Base-by-base conservation (phyloP, 30 jellyfish, hydroid and myxozoan species). In the Hydractinia echinata region DNA sequence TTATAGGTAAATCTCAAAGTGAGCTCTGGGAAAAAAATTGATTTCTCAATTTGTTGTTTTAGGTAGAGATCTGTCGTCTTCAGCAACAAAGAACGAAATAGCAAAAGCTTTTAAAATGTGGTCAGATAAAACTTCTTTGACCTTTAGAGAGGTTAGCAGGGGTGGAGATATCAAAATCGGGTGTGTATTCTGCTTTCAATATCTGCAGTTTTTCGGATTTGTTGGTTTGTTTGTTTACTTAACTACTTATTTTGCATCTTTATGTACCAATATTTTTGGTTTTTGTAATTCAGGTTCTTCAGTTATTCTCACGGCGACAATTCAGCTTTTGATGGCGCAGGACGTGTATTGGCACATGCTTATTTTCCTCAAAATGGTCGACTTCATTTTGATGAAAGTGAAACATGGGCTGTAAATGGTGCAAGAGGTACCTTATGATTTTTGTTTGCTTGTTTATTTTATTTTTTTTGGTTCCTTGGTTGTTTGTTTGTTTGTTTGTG, bases 321-420 rank as follows among this genome's bases (percentile, higher is more conserved):
- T 9, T 64, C 79, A 74, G 95, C 96, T 7, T 92, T 92, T 76
- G 98, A 92, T 67, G 98, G 98, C 6, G 6, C 9, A n/a, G 88
- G 88, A 0, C 79, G 85, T 58, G 91, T 87, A 7, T 84, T 92
- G 71, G 98, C 95, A 8, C 98, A 92, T 78, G 98, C 98, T 11
- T 92, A 85, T 70, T 85, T 67, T 64, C 98, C 98, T 18, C 49
- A 74, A 20, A 89, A 89, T 16, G 98, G 98, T 0, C 94, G 89
- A 53, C 64, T 92, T 5, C 96, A 87, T 68, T 92, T 92, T 66
- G 98, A 92, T 66, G 98, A 92, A 76, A 96, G 85, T 56, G 98
- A 92, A 61, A 61, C 82, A 13, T 92, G 98, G 98, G 87, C 54
- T 8, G 60, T 74, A 4, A 74, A 74, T 13, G 74, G 74, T 30